Percentiles rank a stretch among this genome's conserved stretches.
phyloP scores from a whole-genome alignment of 2,797 vertebrate genomes.

The Pseudomugil tenellus region DNA sequence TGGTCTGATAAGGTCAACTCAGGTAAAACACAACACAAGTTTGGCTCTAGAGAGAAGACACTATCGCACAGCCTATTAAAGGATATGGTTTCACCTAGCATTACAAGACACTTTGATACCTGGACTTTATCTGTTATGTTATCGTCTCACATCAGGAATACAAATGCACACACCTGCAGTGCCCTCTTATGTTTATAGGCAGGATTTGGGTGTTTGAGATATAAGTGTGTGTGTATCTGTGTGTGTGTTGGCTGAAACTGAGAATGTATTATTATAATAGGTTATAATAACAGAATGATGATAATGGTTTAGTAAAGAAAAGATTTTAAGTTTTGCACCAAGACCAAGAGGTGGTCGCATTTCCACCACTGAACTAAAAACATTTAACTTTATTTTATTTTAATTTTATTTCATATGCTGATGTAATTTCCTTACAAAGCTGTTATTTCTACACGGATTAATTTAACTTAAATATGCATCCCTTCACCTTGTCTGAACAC shows the following conservation, averaged over 20 bases:
- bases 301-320: not conserved
- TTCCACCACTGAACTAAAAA: not conserved
- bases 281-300: not conserved
- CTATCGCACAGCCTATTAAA: conserved; percentile 68
- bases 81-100: conserved; percentile 61
- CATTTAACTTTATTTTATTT: not conserved
- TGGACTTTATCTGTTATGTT: conserved; percentile 66
- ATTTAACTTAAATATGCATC: conserved; percentile 14
- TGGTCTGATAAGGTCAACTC: conserved; percentile 60
- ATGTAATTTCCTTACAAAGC: not conserved
- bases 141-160: conserved; percentile 65
- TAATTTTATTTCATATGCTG: not conserved
- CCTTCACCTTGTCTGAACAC: conserved; percentile 17
- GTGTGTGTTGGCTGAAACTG: not conserved
- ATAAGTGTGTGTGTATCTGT: conserved; percentile 18
- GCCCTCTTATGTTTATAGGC: conserved; percentile 34
- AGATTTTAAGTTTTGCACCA: not conserved
- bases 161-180: conserved; percentile 55
- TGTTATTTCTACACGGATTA: not conserved
- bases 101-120: conserved; percentile 66
- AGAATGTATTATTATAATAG: conserved; percentile 4
- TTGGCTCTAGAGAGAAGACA: conserved; percentile 42
- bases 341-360: not conserved
- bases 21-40: conserved; percentile 63
- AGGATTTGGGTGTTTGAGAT: conserved; percentile 26